Evolutionary conservation across 2,113 vertebrate species (phyloP).

Genomic region (Zapornia atra): DNA sequence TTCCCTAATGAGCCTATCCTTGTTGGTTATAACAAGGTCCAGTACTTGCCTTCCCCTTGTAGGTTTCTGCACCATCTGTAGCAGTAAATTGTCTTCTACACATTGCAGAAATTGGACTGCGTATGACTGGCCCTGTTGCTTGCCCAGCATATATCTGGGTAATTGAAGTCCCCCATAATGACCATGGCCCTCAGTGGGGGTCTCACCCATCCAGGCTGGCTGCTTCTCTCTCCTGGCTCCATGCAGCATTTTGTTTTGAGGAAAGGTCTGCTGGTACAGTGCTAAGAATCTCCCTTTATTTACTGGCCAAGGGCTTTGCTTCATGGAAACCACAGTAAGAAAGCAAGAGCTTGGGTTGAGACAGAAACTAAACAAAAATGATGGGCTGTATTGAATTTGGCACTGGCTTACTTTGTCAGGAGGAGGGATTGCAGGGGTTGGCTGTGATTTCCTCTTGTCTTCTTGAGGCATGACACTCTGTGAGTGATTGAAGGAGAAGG

Average conservation of each 20-base stretch:
- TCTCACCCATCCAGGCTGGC: background rate
- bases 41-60: no score
- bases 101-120: no score
- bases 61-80: no score
- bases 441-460: background rate
- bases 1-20: no score
- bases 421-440: background rate
- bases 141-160: no score
- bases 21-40: no score
- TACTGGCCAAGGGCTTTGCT: background rate
- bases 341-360: background rate
- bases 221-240: background rate
- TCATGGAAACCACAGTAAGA: background rate
- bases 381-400: background rate
- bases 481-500: background rate
- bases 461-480: background rate
- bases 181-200: accelerated
- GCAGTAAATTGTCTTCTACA: no score
- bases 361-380: background rate
- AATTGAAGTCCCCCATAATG: no score
- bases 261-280: background rate
- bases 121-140: no score
- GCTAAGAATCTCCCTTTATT: background rate
- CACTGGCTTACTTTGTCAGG: background rate
- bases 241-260: background rate